Percentiles rank a stretch among this genome's conserved stretches.
Evolutionary conservation across 2,113 vertebrate species (phyloP).

Genomic region (Arvicanthis niloticus): DNA sequence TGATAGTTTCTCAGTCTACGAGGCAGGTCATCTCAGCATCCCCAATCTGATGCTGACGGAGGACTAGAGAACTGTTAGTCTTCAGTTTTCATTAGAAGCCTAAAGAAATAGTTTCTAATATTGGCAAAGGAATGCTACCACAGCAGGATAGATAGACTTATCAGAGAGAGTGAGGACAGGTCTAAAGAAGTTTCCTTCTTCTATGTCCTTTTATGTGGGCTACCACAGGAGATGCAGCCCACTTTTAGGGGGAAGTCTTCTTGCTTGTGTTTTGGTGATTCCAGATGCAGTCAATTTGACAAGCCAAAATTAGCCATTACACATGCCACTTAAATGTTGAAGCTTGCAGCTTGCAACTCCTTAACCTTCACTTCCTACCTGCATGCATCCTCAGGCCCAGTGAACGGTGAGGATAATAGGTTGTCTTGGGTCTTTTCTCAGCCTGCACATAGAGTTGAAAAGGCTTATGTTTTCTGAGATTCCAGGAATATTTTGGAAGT

Average conservation of each 20-base stretch:
- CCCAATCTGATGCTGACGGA: neutral
- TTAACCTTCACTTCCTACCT: neutral
- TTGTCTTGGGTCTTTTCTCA: neutral
- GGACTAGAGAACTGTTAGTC: neutral
- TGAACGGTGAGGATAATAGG: neutral
- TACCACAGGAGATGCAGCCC: neutral
- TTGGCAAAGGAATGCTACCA: neutral
- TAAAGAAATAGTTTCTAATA: neutral
- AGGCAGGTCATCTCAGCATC: neutral
- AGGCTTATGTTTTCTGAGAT: neutral
- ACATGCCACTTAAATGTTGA: neutral
- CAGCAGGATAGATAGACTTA: neutral
- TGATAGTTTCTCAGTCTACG: neutral
- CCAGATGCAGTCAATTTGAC: neutral
- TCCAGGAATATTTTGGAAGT: neutral
- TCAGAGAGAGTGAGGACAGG: neutral
- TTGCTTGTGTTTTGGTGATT: neutral
- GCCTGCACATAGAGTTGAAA: neutral
- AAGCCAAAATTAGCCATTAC: neutral
- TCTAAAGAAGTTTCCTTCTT: neutral
- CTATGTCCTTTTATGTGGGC: neutral
- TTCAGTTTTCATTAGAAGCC: neutral
- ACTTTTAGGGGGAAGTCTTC: neutral
- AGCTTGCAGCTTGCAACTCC: neutral
- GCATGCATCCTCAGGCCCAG: neutral